Evolutionary conservation across 2,113 vertebrate species (phyloP).

Genomic region (Xenopus borealis): DNA sequence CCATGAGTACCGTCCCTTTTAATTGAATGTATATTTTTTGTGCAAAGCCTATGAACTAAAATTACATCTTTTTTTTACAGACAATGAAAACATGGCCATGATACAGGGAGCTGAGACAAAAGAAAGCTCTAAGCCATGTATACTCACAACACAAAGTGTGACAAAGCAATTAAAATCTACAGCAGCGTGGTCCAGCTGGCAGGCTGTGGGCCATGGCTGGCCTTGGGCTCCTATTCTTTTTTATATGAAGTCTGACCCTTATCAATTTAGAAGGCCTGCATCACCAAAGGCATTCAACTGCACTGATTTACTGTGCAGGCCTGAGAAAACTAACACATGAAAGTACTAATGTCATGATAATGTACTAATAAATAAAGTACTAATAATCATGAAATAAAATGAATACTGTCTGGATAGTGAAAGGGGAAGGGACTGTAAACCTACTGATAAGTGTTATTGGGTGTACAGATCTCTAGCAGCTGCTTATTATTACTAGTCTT

Average conservation of each 20-base stretch:
- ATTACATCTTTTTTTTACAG: neutral
- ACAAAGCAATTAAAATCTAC: neutral
- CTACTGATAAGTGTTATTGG: no score
- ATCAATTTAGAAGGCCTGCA: neutral
- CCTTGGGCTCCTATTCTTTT: neutral
- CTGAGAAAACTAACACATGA: neutral
- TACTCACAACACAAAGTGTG: neutral
- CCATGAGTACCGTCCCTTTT: neutral
- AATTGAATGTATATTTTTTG: neutral
- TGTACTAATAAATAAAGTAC: no score
- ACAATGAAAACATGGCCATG: neutral
- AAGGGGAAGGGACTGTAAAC: no score
- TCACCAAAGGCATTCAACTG: neutral
- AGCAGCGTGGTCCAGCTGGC: neutral
- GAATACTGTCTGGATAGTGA: no score
- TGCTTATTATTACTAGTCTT: no score
- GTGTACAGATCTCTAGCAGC: no score
- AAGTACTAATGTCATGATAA: neutral
- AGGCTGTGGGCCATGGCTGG: neutral
- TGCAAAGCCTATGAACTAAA: no score
- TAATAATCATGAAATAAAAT: neutral
- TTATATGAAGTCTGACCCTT: neutral
- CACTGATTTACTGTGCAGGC: neutral
- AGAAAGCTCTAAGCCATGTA: neutral
- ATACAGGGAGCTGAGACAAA: neutral